Conservation (phyloP, 2,797 vertebrate species). For the Leptoclinus maculatus region DNA sequence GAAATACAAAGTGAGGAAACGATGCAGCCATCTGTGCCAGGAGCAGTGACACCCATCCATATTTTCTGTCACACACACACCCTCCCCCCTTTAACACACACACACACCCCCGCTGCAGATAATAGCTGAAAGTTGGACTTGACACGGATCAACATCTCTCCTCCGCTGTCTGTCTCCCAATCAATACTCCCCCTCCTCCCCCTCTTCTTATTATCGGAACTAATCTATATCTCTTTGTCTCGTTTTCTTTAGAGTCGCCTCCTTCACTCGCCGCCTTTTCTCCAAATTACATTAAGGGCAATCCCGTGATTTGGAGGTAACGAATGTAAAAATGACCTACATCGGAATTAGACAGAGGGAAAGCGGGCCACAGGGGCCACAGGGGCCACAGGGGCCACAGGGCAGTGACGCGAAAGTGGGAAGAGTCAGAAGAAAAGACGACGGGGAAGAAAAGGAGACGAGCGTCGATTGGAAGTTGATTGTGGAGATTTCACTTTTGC, state of each 20-base stretch:
- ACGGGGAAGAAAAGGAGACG: conserved; percentile 52
- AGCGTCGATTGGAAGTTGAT: conserved; percentile 88
- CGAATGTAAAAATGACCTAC: conserved; percentile 89
- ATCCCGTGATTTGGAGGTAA: conserved; percentile 82
- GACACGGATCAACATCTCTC: conserved; percentile 95
- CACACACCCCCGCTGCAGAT: conserved; percentile 74
- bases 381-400: conserved; percentile 43
- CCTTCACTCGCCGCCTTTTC: conserved; percentile 77
- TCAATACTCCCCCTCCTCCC: conserved; percentile 92
- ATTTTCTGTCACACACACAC: conserved; percentile 27
- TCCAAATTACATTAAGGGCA: conserved; percentile 88
- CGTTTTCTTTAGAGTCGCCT: conserved; percentile 88
- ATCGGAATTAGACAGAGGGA: conserved; percentile 86
- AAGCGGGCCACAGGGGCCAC: conserved; percentile 66
- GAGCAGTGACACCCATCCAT: conserved; percentile 41
- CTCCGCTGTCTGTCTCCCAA: conserved; percentile 78
- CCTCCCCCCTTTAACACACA: background rate
- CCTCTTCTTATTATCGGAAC: conserved; percentile 88
- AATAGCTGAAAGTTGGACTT: conserved; percentile 97
- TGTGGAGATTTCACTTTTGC: conserved; percentile 88
- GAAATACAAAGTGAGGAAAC: conserved; percentile 35
- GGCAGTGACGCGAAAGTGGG: conserved; percentile 47
- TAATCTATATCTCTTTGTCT: conserved; percentile 99
- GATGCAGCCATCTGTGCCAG: conserved; percentile 62
- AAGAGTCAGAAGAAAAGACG: conserved; percentile 46